Base-by-base conservation (phyloP, 2,888 invertebrate species). In the Linhomoeus sp. region DNA sequence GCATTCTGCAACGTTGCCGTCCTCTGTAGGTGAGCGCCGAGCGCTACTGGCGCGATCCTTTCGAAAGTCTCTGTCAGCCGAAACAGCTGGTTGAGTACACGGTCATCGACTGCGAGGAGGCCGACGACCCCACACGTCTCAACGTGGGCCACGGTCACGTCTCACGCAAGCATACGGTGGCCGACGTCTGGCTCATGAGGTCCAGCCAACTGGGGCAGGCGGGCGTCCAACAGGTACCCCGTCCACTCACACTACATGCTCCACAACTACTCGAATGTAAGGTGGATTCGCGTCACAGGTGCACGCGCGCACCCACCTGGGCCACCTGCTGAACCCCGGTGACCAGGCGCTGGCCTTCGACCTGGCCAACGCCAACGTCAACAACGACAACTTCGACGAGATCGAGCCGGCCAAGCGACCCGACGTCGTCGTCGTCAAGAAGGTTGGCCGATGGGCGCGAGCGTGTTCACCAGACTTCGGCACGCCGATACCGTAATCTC, bases 331-430 rank as follows among this genome's bases (percentile, higher is more conserved):
- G 41, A 81, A 81, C 62, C 80, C 82, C 40, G 94, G 94, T 9
- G 97, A 97, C 67, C 78, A 81, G 1, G 92, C 80, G 26, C 67
- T 92, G 52, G 92, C 92, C 2, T 86, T 86, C 67, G 86, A 88
- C 65, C 67, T 97, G 43, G 74, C 75, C 33, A 87, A 88, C 60
- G 78, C 82, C 25, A 97, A 97, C 65, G 76, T 87, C 39, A 99
- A 97, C 64, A 81, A 97, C 64, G 64, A 65, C 0, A 77, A 85
- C 64, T 81, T 86, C 62, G 92, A 97, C 51, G 81, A 81, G 60
- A 65, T 97, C 56, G 68, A 68, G 35, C 55, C 61, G 17, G 72
- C 72, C 22, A 60, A 65, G 35, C 65, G 90, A 29, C 88, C 92
- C 0, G 92, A 94, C 70, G 80, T 94, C 47, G 76, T 67, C 54